These are phyloP conservation scores for Erethizon dorsatum DNA, from an alignment of 2,797 vertebrate species.

Conservation along the genomic window DNA sequence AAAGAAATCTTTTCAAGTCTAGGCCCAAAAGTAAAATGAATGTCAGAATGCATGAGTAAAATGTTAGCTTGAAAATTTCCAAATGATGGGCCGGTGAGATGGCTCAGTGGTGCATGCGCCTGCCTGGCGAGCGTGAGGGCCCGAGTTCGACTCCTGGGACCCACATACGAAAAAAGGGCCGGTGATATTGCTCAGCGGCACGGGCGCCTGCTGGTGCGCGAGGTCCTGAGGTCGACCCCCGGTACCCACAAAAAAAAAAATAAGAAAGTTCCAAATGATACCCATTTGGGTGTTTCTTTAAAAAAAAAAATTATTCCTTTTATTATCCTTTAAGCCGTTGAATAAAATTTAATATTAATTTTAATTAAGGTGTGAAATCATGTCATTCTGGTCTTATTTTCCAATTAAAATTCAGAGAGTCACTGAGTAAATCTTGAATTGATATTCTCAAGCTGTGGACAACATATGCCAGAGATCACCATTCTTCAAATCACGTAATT, in stretches of 20 bases:
- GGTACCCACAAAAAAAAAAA: too few species aligned
- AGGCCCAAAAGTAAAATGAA: not conserved
- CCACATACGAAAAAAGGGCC: too few species aligned
- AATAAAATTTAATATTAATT: not conserved
- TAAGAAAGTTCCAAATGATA: too few species aligned
- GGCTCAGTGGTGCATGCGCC: too few species aligned
- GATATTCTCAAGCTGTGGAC: not conserved
- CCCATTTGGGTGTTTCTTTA: not conserved
- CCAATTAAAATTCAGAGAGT: not conserved
- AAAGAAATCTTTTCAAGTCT: not conserved
- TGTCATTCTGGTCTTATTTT: not conserved
- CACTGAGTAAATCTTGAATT: not conserved
- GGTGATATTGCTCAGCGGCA: too few species aligned
- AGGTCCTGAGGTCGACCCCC: too few species aligned
- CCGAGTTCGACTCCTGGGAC: too few species aligned
- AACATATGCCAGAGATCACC: rapidly evolving
- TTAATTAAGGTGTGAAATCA: not conserved
- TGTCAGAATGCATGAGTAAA: not conserved
- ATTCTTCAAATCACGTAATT: rapidly evolving
- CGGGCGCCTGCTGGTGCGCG: too few species aligned
- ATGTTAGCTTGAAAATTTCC: not conserved
- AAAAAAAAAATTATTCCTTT: not conserved
- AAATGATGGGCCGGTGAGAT: too few species aligned
- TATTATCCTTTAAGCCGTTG: not conserved
- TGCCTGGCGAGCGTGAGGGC: too few species aligned